phyloP scores from a whole-genome alignment of 2,888 invertebrate genomes.

The Hirtodrosophila histrioides region DNA sequence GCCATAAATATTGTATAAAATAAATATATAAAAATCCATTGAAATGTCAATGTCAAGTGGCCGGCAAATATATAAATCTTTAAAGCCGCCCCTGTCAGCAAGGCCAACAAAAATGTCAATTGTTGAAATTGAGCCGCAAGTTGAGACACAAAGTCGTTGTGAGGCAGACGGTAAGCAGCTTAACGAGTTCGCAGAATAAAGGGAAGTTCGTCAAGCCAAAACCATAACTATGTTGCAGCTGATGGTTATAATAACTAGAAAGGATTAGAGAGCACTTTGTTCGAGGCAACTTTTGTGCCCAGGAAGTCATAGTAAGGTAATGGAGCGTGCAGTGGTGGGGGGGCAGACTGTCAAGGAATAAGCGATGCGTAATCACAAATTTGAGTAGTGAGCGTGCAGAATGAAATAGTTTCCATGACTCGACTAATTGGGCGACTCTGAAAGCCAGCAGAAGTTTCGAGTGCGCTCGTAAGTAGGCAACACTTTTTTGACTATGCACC shows the following conservation, averaged over 20 bases:
- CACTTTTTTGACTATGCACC: slow-evolving; percentile 7
- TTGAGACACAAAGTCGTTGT: slow-evolving; percentile 27
- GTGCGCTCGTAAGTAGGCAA: slow-evolving; percentile 33
- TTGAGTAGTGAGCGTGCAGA: slow-evolving; percentile 29
- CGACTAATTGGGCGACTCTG: slow-evolving; percentile 37
- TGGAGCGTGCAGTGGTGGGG: slow-evolving; percentile 45
- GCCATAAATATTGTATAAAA: slow-evolving; percentile 31
- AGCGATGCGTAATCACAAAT: slow-evolving; percentile 61
- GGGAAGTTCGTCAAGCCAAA: slow-evolving; percentile 49
- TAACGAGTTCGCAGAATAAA: slow-evolving; percentile 27
- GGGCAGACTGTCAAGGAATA: slow-evolving; percentile 16
- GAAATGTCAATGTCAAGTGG: slow-evolving; percentile 58
- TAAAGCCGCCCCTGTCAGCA: slow-evolving; percentile 37
- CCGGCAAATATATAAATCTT: slow-evolving; percentile 40
- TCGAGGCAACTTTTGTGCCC: slow-evolving; percentile 41
- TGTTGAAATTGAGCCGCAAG: slow-evolving; percentile 53
- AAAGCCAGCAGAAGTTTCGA: slow-evolving; percentile 1
- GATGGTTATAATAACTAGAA: slow-evolving; percentile 60
- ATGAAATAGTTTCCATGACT: slow-evolving; percentile 45
- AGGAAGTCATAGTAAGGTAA: slow-evolving; percentile 78
- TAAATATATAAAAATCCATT: slow-evolving; percentile 12
- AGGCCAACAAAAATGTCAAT: slow-evolving; percentile 52
- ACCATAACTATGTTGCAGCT: slow-evolving; percentile 70
- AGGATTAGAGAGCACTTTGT: slow-evolving; percentile 69
- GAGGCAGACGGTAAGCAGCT: slow-evolving; percentile 57